Evolutionary conservation across 2,113 vertebrate genomes (phyloP), one percentile per base, ranked within the genome.

Genomic region (Caranx ignobilis): DNA sequence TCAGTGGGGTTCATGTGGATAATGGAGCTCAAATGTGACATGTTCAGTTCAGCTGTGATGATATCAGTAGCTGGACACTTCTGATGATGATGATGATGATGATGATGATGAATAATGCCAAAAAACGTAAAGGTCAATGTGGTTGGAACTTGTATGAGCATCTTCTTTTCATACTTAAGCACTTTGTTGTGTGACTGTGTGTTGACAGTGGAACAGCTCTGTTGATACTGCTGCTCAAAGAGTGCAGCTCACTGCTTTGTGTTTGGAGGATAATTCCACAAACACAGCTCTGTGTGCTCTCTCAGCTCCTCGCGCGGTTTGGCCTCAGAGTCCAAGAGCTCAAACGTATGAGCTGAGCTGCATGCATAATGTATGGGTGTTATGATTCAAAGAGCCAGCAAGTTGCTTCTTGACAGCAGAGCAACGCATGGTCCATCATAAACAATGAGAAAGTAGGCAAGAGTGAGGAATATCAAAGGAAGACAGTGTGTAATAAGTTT

Each of bases 331-430:
- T 59, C 43, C 13, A 13, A 18, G 43, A 41, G 68, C 61, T 64
- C 32, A 39, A 54, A 50, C 52, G 77, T 48, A 39, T 11, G 68
- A 71, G 60, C 60, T n/a, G 68, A 72, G 61, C 52, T 18, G 52
- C 39, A 79, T 72, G 52, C 70, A 80, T 67, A 80, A 80, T 80
- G 31, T 54, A 67, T 60, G 47, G 19, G 68, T 67, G 50, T 64
- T 64, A 26, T 64, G 62, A 52, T 35, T 80, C 34, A 31, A 66
- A 57, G 18, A 35, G 67, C 60, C 55, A 64, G 15, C 11, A 0
- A 39, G 21, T 66, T 34, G 54, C 61, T 18, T 65, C 60, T 15
- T 32, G 32, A n/a, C 59, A 57, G 50, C 77, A n/a, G 60, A 41
- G 61, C n/a, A 21, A 15, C 10, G 43, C 61, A 50, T 54, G 48